Base-by-base conservation (phyloP, 2,888 invertebrate species). In the Parthenolecanium corni region DNA sequence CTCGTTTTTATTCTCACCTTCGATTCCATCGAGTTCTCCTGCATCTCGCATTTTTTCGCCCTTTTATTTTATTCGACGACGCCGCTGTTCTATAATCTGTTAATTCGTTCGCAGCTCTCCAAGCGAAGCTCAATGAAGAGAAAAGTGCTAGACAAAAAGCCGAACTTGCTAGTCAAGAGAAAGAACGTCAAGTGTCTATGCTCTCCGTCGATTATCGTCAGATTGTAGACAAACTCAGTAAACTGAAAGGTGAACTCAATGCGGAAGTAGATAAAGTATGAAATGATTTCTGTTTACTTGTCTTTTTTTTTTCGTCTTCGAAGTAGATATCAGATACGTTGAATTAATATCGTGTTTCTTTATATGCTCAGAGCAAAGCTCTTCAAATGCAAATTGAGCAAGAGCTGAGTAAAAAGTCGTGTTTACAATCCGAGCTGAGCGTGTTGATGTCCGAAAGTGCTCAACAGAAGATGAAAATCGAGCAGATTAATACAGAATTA, bases 131-230 rank as follows among this genome's bases (percentile, higher is more conserved):
- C 65, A 91, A 88, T 70, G 91, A 92, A 73, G 95, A 96, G 75
- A 92, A 91, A 73, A 80, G 81, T 61, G 84, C 86, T 3, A 79
- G 93, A 53, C 90, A 91, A 72, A 85, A 88, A 69, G 85, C 90
- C 0, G 95, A 96, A 73, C 79, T 88, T 52, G 81, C 83, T 65
- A 85, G 85, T 16, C 90, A 96, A 75, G 93, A 94, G 73, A 89
- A 90, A 70, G 95, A 96, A 73, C 80, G 95, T 0, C 91, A 93
- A 74, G 87, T 93, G 73, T 93, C 90, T 12, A 94, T 94, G 88
- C 78, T 95, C 36, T 87, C 88, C 20, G 92, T 96, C 2, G 96
- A 96, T 75, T 89, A 93, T 73, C 79, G 91, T n/a, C 94, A 94
- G 76, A 86, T 93, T 71, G 90, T 91, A 72, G 87, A 92, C 72